These are phyloP conservation scores for Rhingia rostrata DNA, from an alignment of 2,888 invertebrate species.

Conservation along the genomic window DNA sequence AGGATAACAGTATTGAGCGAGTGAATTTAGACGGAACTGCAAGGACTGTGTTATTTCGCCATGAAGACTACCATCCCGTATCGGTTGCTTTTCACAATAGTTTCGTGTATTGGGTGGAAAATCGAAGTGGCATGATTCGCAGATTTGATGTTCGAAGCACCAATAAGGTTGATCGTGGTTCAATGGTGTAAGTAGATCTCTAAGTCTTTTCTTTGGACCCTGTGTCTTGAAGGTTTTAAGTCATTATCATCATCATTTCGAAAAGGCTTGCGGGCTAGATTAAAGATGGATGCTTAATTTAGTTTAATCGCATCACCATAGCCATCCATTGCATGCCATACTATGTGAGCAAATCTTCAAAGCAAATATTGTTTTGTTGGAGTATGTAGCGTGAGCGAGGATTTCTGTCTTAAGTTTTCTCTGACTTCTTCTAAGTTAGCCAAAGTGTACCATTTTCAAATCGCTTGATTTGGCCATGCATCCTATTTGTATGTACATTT, in stretches of 20 bases:
- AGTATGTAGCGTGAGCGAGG: no score
- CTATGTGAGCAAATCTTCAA: no score
- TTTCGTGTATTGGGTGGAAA: slow-evolving; percentile 88
- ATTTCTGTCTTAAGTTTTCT: no score
- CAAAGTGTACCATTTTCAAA: no score
- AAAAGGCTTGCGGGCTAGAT: no score
- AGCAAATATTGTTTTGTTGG: no score
- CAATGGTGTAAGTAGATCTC: slow-evolving; percentile 34
- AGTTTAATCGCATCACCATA: no score
- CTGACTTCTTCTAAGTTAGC: no score
- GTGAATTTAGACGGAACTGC: slow-evolving; percentile 85
- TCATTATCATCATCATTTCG: no score
- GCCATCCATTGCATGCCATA: no score
- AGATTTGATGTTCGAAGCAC: slow-evolving; percentile 82
- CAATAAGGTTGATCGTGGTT: slow-evolving; percentile 71
- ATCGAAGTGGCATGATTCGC: slow-evolving; percentile 86
- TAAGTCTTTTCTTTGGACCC: background rate
- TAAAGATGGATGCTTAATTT: no score
- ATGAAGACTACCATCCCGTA: slow-evolving; percentile 86
- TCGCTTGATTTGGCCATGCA: background rate
- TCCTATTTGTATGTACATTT: background rate
- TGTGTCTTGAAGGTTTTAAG: background rate
- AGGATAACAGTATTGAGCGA: slow-evolving; percentile 87
- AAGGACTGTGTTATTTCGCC: slow-evolving; percentile 84
- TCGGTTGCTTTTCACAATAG: slow-evolving; percentile 87